Evolutionary conservation across 2,113 vertebrate genomes (phyloP).

Genomic region (Chitala chitala): DNA sequence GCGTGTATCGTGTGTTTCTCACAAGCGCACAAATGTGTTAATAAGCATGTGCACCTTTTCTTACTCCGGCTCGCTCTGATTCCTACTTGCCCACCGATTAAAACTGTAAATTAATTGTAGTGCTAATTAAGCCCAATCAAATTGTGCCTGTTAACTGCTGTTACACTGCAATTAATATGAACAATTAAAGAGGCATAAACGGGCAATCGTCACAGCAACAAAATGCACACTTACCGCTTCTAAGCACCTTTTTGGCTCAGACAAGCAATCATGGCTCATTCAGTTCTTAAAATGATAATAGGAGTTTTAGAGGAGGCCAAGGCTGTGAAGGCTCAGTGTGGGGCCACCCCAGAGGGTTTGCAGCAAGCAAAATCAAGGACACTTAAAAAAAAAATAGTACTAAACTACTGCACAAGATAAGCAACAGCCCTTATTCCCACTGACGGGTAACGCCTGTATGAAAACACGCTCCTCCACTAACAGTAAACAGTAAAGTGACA

Average conservation of each 20-base stretch:
- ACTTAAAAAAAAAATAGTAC: neutral
- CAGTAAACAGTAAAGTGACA: too few relatives aligned
- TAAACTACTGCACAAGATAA: neutral
- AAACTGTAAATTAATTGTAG: conserved; percentile 17
- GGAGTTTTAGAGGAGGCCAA: neutral
- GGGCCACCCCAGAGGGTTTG: neutral
- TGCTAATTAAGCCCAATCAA: conserved; percentile 18
- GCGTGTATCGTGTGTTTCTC: neutral
- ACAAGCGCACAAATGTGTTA: neutral
- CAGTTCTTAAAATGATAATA: neutral
- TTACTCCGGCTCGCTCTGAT: neutral
- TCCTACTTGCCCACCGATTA: neutral
- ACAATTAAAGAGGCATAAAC: conserved; percentile 18
- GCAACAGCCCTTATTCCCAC: neutral
- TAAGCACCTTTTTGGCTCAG: neutral
- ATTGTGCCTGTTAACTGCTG: conserved; percentile 14
- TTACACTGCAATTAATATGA: conserved; percentile 26
- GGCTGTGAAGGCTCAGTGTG: too few relatives aligned
- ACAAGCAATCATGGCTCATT: neutral
- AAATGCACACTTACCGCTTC: neutral
- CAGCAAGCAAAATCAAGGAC: neutral
- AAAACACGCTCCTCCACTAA: too few relatives aligned
- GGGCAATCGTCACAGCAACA: conserved; percentile 7
- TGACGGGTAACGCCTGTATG: too few relatives aligned
- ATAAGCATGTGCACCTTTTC: neutral